A percentile compares a stretch with the other conserved stretches of the same genome.
Evolutionary conservation across 2,113 vertebrate genomes (phyloP).

Genomic region (Charadrius vociferus): DNA sequence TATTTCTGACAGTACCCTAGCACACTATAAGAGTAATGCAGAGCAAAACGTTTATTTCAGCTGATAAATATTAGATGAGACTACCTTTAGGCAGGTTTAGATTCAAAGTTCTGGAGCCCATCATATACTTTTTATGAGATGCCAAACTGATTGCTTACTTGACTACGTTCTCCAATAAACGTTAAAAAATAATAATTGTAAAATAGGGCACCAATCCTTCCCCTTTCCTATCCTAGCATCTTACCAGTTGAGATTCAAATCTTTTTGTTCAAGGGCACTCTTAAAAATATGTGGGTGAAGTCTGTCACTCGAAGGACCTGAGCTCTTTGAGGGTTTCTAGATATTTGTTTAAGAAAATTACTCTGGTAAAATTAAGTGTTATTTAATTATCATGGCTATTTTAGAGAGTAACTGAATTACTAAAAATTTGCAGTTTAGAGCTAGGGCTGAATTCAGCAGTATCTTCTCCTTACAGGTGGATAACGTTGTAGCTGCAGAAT

Average conservation of each 20-base stretch:
- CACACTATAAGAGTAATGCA: background rate
- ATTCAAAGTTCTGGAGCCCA: background rate
- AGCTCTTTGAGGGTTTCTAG: background rate
- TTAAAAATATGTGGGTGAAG: background rate
- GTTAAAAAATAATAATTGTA: background rate
- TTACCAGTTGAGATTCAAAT: background rate
- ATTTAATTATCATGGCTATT: background rate
- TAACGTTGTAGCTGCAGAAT: constrained; percentile 89
- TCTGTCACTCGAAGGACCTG: background rate
- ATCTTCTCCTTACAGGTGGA: constrained; percentile 83
- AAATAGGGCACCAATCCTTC: background rate
- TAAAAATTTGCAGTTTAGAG: background rate
- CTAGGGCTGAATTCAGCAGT: background rate
- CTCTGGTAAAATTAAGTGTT: background rate
- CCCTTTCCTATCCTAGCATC: background rate
- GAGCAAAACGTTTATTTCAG: background rate
- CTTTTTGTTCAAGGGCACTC: background rate
- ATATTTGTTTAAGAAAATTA: background rate
- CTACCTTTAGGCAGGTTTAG: background rate
- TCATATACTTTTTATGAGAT: background rate
- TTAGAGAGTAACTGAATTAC: background rate
- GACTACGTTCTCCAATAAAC: background rate
- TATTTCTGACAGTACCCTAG: background rate
- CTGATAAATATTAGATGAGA: background rate
- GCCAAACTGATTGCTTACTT: background rate